These are phyloP conservation scores for Hepsetus odoe DNA, from an alignment of 2,113 vertebrate genomes.

Conservation along the genomic window DNA sequence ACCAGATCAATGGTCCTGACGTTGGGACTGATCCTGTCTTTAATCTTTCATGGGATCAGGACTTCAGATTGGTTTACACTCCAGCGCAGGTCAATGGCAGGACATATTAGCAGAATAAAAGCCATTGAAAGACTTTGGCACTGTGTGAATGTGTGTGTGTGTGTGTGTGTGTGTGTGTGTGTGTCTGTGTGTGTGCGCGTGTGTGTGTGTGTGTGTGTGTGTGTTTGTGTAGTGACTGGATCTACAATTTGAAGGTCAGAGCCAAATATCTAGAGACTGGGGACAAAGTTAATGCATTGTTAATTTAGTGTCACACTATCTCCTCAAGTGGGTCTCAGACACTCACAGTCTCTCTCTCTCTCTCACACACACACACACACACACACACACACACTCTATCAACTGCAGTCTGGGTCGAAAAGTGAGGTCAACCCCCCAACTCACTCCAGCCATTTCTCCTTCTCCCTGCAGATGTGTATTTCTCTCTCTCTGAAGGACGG, in stretches of 20 bases:
- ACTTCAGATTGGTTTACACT: constrained; percentile 47
- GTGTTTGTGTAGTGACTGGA: too few species aligned
- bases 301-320: constrained; percentile 59
- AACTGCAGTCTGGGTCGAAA: constrained; percentile 41
- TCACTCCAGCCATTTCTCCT: not conserved
- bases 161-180: not conserved
- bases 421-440: constrained; percentile 36
- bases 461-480: constrained; percentile 21
- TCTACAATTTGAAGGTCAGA: constrained; percentile 59
- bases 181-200: not conserved
- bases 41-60: constrained; percentile 45
- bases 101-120: constrained; percentile 45
- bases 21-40: constrained; percentile 25
- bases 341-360: constrained; percentile 14
- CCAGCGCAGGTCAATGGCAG: constrained; percentile 34
- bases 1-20: constrained; percentile 19
- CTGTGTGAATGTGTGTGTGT: constrained; percentile 19
- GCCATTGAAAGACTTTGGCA: constrained; percentile 10
- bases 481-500: constrained; percentile 18
- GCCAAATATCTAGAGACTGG: constrained; percentile 50
- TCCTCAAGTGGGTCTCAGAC: constrained; percentile 38
- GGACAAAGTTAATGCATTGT: constrained; percentile 59
- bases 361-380: constrained; percentile 24
- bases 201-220: not conserved
- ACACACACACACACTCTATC: constrained; percentile 49